Percentiles rank a stretch among this genome's conserved stretches.
phyloP scores from a whole-genome alignment of 2,113 vertebrate genomes.

The Ailurus styani region DNA sequence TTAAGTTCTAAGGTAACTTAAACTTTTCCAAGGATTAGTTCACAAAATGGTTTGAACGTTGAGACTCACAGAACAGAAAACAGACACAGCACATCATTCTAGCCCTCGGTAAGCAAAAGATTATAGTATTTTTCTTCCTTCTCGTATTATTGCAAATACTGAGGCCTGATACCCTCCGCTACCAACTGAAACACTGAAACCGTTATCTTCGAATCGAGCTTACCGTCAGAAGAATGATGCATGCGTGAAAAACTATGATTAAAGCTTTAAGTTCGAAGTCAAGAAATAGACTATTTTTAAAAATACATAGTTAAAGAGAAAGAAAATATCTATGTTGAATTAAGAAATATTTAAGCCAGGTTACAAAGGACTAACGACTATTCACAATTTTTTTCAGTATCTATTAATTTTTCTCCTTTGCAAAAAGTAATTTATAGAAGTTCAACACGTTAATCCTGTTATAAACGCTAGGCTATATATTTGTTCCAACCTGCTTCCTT shows the following conservation, averaged over 20 bases:
- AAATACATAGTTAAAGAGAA: conserved; percentile 59
- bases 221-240: conserved; percentile 37
- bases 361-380: conserved; percentile 78
- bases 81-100: conserved; percentile 47
- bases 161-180: conserved; percentile 58
- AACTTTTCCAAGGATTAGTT: conserved; percentile 54
- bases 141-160: conserved; percentile 22
- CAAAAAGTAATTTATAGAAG: conserved; percentile 76
- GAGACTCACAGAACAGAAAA: conserved; percentile 28
- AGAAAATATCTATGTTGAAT: conserved; percentile 67
- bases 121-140: conserved; percentile 32
- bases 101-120: conserved; percentile 29
- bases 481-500: conserved; percentile 66
- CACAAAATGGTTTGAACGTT: conserved; percentile 42
- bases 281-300: conserved; percentile 65
- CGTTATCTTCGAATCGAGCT: conserved; percentile 45
- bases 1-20: conserved; percentile 44
- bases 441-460: conserved; percentile 61
- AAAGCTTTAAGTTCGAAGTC: conserved; percentile 68
- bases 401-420: conserved; percentile 64
- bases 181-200: conserved; percentile 57
- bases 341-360: conserved; percentile 70
- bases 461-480: conserved; percentile 74
- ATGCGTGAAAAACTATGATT: conserved; percentile 45
- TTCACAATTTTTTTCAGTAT: conserved; percentile 68